Evolutionary conservation across 2,797 vertebrate genomes (phyloP), one percentile per base, ranked within the genome.

Genomic region (Myotis findleyi): DNA sequence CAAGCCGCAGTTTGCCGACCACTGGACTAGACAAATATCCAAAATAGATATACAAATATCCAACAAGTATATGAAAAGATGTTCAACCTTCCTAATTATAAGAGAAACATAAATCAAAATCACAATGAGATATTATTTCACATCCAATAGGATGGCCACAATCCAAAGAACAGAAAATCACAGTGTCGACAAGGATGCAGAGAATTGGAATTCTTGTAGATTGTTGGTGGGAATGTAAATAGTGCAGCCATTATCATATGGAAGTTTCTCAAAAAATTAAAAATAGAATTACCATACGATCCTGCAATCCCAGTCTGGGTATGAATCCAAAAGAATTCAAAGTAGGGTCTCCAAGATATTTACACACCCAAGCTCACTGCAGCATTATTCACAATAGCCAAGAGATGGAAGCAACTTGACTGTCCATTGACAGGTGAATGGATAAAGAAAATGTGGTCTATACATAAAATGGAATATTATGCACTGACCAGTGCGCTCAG

Each of bases 31-130:
- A 47, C 17, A 87, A 83, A 55, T 79, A 68, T 79, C 80, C 47
- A 80, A 89, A 73, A 41, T 30, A 79, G 41, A 53, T 30, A 92
- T 25, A 82, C 27, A 80, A 73, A 73, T n/a, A 23, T 17, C 7
- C n/a, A 80, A 59, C 27, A 36, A 72, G 8, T 62, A 30, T 20
- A 84, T 33, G 14, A 71, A 81, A 90, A 87, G 53, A 83, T 83
- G 51, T 2, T 77, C 38, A 71, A 57, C 0, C 21, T 11, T 49
- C n/a, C 23, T 68, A 68, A 41, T 44, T 62, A 25, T 57, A 33
- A 87, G 77, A 79, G 18, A 80, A 94, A 68, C 30, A 23, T 33
- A 83, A 88, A 85, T 82, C 75, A 82, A 90, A 90, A 71, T 38
- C 44, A 93, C 10, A 79, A 68, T n/a, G 27, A 62, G 21, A 51